phyloP scores from a whole-genome alignment of 2,797 vertebrate species.

The Nothura maculosa region DNA sequence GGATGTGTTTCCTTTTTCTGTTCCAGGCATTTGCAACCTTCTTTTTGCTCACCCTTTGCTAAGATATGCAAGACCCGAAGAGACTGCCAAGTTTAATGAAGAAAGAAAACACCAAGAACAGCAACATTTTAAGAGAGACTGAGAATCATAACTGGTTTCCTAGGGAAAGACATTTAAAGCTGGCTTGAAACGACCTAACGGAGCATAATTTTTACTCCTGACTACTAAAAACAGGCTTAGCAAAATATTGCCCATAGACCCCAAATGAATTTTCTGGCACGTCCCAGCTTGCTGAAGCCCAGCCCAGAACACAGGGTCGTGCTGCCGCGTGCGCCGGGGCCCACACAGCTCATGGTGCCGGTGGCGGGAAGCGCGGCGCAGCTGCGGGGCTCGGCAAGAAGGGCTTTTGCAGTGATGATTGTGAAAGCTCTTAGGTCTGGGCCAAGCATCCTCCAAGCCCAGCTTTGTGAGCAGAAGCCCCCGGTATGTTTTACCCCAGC shows the following conservation, averaged over 20 bases:
- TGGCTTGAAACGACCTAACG: constrained; percentile 6
- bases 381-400: constrained; percentile 47
- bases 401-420: constrained; percentile 45
- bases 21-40: not conserved
- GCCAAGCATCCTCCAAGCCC: constrained; percentile 48
- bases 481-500: constrained; percentile 27
- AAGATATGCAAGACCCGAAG: not conserved
- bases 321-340: constrained; percentile 53
- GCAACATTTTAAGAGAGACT: not conserved
- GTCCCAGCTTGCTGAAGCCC: constrained; percentile 58
- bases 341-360: constrained; percentile 66
- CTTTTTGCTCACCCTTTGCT: not conserved
- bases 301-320: constrained; percentile 53
- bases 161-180: not conserved
- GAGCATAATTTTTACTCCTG: not conserved
- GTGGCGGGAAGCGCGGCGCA: constrained; percentile 49
- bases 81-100: not conserved
- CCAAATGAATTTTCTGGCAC: constrained; percentile 63
- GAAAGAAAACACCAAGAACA: not conserved
- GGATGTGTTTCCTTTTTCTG: not conserved
- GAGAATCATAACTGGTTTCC: not conserved
- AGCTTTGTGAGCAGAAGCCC: constrained; percentile 54
- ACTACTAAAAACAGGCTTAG: constrained; percentile 32
- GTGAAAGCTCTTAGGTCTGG: constrained; percentile 28
- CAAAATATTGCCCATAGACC: constrained; percentile 5